Conservation (phyloP, 2,888 invertebrate genomes). For the Macropis europaea region DNA sequence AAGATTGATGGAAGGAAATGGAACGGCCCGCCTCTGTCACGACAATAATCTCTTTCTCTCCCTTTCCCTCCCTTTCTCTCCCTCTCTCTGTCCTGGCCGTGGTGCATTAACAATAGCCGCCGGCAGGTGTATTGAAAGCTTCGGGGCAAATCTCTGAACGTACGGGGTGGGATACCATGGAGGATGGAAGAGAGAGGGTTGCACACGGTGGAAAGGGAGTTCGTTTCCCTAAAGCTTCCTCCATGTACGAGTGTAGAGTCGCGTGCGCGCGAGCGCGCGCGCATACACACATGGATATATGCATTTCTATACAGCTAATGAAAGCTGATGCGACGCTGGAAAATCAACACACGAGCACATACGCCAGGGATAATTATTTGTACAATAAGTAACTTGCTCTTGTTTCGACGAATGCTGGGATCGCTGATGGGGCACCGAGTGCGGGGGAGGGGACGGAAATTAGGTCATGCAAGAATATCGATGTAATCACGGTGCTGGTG, state of each 20-base stretch:
- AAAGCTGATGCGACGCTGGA: neutral
- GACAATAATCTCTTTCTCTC: constrained; percentile 47
- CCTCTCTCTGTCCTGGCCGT: neutral
- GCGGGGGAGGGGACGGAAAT: constrained; percentile 39
- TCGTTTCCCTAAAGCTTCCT: neutral
- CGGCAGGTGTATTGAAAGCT: constrained; percentile 44
- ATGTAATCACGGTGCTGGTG: constrained; percentile 43
- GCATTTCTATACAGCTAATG: constrained; percentile 4
- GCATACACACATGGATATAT: too few relatives aligned
- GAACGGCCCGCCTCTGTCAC: constrained; percentile 34
- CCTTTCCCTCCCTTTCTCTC: neutral
- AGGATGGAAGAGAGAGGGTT: neutral
- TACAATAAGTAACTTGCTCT: constrained; percentile 23
- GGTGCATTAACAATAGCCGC: constrained; percentile 32
- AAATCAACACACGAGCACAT: constrained; percentile 1
- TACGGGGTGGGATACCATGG: neutral
- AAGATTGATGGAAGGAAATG: constrained; percentile 58
- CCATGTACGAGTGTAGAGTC: too few relatives aligned
- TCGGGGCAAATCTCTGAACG: constrained; percentile 16
- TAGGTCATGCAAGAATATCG: constrained; percentile 58
- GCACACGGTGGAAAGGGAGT: neutral
- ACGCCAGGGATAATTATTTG: constrained; percentile 28
- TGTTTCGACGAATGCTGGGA: neutral
- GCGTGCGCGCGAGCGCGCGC: neutral
- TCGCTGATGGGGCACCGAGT: neutral